Conservation (phyloP, 2,113 vertebrate genomes). For the Tachysurus fulvidraco region DNA sequence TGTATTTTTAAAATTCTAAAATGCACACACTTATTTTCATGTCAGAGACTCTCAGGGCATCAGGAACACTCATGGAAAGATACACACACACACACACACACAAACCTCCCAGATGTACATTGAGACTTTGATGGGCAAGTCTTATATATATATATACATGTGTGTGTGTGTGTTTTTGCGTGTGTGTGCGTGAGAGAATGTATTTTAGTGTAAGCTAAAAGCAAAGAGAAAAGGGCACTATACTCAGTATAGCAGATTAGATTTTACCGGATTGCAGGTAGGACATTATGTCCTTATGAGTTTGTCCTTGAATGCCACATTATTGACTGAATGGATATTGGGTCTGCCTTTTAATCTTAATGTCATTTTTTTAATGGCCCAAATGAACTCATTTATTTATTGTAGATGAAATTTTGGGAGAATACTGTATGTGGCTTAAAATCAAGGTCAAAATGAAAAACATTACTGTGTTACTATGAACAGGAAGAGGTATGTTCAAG, state of each 20-base stretch:
- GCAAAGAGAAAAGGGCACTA: constrained; percentile 26
- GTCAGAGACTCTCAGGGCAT: background rate
- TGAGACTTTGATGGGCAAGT: no score
- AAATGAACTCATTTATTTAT: constrained; percentile 10
- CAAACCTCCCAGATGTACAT: no score
- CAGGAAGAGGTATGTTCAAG: no score
- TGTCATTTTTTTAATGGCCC: constrained; percentile 19
- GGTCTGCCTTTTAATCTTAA: constrained; percentile 27
- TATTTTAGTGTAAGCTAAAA: constrained; percentile 31
- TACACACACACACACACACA: no score
- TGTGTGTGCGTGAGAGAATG: background rate
- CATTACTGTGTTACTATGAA: background rate
- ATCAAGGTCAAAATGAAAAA: background rate
- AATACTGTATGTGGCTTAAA: background rate
- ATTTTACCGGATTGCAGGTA: constrained; percentile 41
- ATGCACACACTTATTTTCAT: background rate
- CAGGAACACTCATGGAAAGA: constrained; percentile 5
- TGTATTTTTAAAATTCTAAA: background rate
- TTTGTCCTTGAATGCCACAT: constrained; percentile 40
- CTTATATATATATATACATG: no score
- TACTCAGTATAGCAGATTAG: constrained; percentile 15
- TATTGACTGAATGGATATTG: constrained; percentile 28
- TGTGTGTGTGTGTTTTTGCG: background rate
- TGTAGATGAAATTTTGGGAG: background rate
- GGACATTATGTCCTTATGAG: constrained; percentile 23